phyloP scores from a whole-genome alignment of 2,888 invertebrate species.

The Agonopterix arenella region DNA sequence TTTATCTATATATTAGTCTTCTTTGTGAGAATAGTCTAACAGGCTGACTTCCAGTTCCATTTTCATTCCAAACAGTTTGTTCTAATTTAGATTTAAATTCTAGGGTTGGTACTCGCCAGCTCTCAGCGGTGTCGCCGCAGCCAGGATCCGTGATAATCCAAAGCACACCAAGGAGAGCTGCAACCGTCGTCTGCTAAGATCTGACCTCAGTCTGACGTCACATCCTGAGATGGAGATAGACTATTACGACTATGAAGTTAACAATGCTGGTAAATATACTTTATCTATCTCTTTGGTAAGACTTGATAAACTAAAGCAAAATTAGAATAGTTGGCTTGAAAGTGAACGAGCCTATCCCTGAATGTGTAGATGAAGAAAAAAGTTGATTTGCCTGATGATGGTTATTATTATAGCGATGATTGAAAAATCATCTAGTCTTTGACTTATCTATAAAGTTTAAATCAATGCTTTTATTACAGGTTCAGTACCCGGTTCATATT shows the following conservation, averaged over 20 bases:
- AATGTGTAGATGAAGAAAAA: too few species aligned
- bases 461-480: conserved; percentile 52
- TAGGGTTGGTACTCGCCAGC: conserved; percentile 86
- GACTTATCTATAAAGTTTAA: too few species aligned
- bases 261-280: conserved; percentile 74
- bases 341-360: too few species aligned
- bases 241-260: conserved; percentile 93
- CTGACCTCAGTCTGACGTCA: conserved; percentile 86
- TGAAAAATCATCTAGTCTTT: too few species aligned
- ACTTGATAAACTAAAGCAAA: too few species aligned
- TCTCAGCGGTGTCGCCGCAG: conserved; percentile 80
- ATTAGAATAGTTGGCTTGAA: too few species aligned
- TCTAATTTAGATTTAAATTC: conserved; percentile 2
- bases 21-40: not conserved
- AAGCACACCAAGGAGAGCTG: conserved; percentile 88
- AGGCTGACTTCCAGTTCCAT: not conserved
- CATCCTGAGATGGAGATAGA: conserved; percentile 90
- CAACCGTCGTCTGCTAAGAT: conserved; percentile 82
- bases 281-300: too few species aligned
- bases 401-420: too few species aligned
- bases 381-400: too few species aligned
- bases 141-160: conserved; percentile 80
- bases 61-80: too few species aligned
- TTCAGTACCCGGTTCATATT: conserved; percentile 89
- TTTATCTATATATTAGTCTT: too few species aligned